These are phyloP conservation scores for Agrochola lota DNA, from an alignment of 2,888 invertebrate genomes.

Conservation along the genomic window DNA sequence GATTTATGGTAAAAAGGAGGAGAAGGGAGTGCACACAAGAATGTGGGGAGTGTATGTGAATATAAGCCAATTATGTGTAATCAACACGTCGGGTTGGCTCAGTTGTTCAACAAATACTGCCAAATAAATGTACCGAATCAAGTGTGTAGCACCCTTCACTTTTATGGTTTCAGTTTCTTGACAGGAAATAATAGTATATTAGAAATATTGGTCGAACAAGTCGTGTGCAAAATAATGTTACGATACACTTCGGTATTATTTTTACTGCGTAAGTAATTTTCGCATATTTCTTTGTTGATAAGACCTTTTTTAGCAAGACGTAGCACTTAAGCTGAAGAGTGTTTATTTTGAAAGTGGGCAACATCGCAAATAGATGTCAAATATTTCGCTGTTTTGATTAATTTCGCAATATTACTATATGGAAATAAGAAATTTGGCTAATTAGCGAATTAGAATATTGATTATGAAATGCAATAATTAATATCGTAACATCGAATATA, in stretches of 20 bases:
- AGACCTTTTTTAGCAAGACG: not conserved
- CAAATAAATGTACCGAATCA: not conserved
- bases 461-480: no score
- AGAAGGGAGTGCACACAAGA: no score
- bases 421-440: no score
- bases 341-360: no score
- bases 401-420: no score
- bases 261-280: conserved; percentile 52
- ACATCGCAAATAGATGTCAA: no score
- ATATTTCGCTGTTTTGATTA: no score
- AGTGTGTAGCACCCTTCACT: not conserved
- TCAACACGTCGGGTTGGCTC: not conserved
- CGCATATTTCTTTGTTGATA: not conserved
- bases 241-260: conserved; percentile 22
- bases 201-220: not conserved
- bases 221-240: conserved; percentile 33
- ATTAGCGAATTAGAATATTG: no score
- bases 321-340: not conserved
- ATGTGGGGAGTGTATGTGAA: no score
- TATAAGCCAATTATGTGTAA: not conserved
- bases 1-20: no score
- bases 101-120: not conserved
- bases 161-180: conserved; percentile 22
- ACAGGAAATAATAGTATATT: conserved; percentile 7
- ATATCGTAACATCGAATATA: no score